phyloP scores from a whole-genome alignment of 1,140 invertebrate genomes.

The Melipona quadrifasciata region DNA sequence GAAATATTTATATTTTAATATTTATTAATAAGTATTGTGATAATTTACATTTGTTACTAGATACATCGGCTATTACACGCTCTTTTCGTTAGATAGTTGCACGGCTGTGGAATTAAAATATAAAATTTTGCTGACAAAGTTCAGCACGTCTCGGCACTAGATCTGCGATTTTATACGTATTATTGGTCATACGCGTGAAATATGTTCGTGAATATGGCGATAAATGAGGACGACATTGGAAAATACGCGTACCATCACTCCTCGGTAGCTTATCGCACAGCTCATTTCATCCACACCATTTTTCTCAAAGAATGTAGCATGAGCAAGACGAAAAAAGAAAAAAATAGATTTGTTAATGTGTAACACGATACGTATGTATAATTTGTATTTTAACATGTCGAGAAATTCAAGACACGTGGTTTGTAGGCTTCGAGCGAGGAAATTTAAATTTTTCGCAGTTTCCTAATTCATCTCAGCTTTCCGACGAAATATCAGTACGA shows the following conservation, averaged over 20 bases:
- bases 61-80: too few species aligned
- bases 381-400: too few species aligned
- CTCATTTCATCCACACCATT: not conserved
- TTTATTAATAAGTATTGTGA: too few species aligned
- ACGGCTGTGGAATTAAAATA: too few species aligned
- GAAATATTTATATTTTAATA: too few species aligned
- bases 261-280: not conserved
- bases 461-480: not conserved
- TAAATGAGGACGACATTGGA: not conserved
- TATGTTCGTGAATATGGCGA: not conserved
- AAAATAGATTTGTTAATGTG: too few species aligned
- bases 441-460: not conserved
- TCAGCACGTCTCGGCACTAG: not conserved
- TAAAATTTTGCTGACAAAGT: not conserved
- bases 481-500: not conserved
- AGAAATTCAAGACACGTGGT: not conserved
- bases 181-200: conserved; percentile 1
- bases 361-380: too few species aligned
- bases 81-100: too few species aligned
- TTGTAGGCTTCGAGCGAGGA: not conserved
- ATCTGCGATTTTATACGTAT: not conserved
- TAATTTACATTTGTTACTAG: too few species aligned
- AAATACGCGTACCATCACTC: not conserved
- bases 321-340: not conserved
- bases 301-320: not conserved